A percentile compares a stretch with the other conserved stretches of the same genome.
Evolutionary conservation across 2,888 invertebrate genomes (phyloP).

Genomic region (Hirtodrosophila alboralis): DNA sequence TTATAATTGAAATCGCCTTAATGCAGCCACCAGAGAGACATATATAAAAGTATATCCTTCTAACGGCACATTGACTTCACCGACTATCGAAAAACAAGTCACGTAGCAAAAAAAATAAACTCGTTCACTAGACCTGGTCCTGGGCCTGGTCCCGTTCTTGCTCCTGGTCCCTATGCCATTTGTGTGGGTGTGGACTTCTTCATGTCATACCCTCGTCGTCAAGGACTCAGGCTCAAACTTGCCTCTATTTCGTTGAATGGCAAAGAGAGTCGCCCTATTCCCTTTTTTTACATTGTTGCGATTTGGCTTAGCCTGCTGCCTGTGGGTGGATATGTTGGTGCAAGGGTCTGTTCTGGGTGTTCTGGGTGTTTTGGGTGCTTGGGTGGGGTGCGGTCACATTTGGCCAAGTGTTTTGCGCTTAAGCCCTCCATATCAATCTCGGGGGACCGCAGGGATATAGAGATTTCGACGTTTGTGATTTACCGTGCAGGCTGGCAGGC

Average conservation of each 20-base stretch:
- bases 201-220: constrained; percentile 28
- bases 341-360: constrained; percentile 36
- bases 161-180: constrained; percentile 2
- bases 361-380: constrained; percentile 8
- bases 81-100: constrained; percentile 68
- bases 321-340: constrained; percentile 13
- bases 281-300: constrained; percentile 56
- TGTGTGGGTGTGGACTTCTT: constrained; percentile 10
- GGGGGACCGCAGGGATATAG: constrained; percentile 81
- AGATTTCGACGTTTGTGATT: constrained; percentile 83
- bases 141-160: no score
- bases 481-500: constrained; percentile 53
- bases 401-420: constrained; percentile 84
- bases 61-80: constrained; percentile 59
- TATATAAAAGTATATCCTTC: constrained; percentile 28
- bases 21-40: constrained; percentile 49
- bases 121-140: constrained; percentile 40
- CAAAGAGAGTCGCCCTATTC: constrained; percentile 37
- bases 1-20: constrained; percentile 73
- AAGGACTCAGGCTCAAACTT: constrained; percentile 29
- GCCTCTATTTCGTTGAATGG: constrained; percentile 66
- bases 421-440: constrained; percentile 84
- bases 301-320: constrained; percentile 60
- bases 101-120: constrained; percentile 65
- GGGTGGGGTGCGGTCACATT: constrained; percentile 82